Conservation (phyloP, 2,113 vertebrate species). For the Poeciliopsis prolifica region DNA sequence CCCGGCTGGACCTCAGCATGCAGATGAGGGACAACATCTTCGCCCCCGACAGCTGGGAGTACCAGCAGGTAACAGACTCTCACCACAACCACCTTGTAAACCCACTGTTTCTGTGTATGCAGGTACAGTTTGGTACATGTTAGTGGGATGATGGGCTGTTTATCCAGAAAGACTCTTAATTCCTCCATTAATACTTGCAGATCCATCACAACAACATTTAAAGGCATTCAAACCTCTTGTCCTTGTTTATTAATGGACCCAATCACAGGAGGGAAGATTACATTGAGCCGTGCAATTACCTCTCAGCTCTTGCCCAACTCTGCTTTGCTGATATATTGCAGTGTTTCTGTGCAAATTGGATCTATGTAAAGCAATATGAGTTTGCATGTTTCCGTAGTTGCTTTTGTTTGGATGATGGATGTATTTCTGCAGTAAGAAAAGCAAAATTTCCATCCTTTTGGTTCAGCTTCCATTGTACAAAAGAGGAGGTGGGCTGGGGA, state of each 20-base stretch:
- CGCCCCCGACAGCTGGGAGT: constrained; percentile 84
- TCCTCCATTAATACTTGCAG: constrained; percentile 26
- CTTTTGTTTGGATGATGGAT: background rate
- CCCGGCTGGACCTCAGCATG: constrained; percentile 82
- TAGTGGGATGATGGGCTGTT: constrained; percentile 17
- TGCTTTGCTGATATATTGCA: constrained; percentile 2
- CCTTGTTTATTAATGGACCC: constrained; percentile 15
- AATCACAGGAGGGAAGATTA: constrained; percentile 16
- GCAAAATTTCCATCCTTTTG: constrained; percentile 31
- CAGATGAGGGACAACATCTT: constrained; percentile 81
- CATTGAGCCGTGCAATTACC: constrained; percentile 3
- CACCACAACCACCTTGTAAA: constrained; percentile 16
- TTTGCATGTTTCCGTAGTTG: constrained; percentile 22
- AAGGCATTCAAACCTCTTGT: constrained; percentile 7
- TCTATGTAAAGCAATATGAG: constrained; percentile 4
- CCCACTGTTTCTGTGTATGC: background rate
- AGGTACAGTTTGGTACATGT: background rate
- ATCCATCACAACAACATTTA: constrained; percentile 7
- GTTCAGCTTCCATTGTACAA: constrained; percentile 30
- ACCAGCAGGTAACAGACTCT: constrained; percentile 80
- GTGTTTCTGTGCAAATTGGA: background rate
- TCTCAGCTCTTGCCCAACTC: constrained; percentile 1
- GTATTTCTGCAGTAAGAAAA: constrained; percentile 23
- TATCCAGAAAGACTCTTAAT: constrained; percentile 10
- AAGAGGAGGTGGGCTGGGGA: constrained; percentile 16